Percentiles rank a stretch among this genome's conserved stretches.
phyloP scores from a whole-genome alignment of 2,888 invertebrate genomes.

The Melipona bicolor region DNA sequence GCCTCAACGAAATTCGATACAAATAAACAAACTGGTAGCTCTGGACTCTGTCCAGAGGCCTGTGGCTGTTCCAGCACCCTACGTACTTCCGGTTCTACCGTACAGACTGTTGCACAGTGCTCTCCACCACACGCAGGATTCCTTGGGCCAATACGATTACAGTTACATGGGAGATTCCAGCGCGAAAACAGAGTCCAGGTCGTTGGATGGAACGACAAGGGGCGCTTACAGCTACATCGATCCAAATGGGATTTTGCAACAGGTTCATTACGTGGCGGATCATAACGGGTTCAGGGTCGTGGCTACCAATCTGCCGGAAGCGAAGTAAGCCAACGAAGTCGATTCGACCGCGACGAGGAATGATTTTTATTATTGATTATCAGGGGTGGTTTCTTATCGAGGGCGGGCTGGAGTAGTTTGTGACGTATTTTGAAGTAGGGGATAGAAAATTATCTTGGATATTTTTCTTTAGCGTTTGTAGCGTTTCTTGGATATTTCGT shows the following conservation, averaged over 20 bases:
- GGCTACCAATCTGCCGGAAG: slow-evolving; percentile 87
- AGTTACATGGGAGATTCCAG: slow-evolving; percentile 88
- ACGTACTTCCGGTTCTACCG: slow-evolving; percentile 74
- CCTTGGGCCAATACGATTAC: slow-evolving; percentile 86
- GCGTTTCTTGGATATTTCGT: not conserved
- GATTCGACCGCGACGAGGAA: not conserved
- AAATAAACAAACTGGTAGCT: slow-evolving; percentile 31
- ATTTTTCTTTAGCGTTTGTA: no score
- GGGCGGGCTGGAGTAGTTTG: no score
- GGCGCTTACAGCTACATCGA: slow-evolving; percentile 90
- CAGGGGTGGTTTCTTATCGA: not conserved
- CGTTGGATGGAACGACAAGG: slow-evolving; percentile 87
- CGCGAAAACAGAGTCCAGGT: slow-evolving; percentile 87
- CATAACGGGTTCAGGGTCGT: slow-evolving; percentile 88
- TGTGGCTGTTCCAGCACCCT: slow-evolving; percentile 57
- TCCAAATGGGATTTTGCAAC: slow-evolving; percentile 88
- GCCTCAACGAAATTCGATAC: slow-evolving; percentile 29
- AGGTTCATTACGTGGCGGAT: slow-evolving; percentile 88
- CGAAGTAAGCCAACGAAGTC: slow-evolving; percentile 63
- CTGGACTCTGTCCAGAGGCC: slow-evolving; percentile 46
- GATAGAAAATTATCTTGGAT: no score
- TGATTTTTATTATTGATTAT: not conserved
- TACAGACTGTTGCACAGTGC: slow-evolving; percentile 78
- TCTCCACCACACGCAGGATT: slow-evolving; percentile 86
- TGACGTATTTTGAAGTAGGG: no score